These are phyloP conservation scores for Plestiodon gilberti DNA, from an alignment of 2,113 vertebrate species.

Conservation along the genomic window DNA sequence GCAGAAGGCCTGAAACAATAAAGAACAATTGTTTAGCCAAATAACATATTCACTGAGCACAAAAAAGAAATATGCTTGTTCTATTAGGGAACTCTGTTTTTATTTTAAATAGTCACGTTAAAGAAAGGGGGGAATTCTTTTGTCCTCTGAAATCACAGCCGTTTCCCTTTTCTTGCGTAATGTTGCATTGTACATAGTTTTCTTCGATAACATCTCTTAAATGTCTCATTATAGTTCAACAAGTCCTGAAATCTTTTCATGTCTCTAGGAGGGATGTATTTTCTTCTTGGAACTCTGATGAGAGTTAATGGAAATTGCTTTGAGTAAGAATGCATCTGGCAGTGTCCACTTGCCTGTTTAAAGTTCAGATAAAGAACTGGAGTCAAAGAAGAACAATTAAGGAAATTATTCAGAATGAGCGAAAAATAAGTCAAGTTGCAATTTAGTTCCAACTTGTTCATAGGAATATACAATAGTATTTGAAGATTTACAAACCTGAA, in stretches of 20 bases:
- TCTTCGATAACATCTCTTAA: constrained; percentile 55
- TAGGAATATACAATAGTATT: constrained; percentile 43
- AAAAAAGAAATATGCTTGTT: constrained; percentile 51
- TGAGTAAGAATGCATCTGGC: constrained; percentile 23
- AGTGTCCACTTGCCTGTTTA: not conserved
- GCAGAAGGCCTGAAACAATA: constrained; percentile 59
- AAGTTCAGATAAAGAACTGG: constrained; percentile 43
- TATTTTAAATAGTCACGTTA: constrained; percentile 52
- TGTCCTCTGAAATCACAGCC: constrained; percentile 44
- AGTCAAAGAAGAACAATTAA: constrained; percentile 40
- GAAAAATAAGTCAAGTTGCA: constrained; percentile 41
- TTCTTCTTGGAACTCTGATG: constrained; percentile 46
- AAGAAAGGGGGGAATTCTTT: constrained; percentile 36
- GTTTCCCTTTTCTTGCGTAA: constrained; percentile 55
- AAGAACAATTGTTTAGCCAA: constrained; percentile 48
- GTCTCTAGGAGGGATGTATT: constrained; percentile 30
- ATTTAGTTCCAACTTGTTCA: constrained; percentile 5
- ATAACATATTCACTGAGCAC: constrained; percentile 46
- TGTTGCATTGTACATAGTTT: constrained; percentile 27
- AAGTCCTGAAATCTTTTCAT: constrained; percentile 19
- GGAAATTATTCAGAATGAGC: constrained; percentile 43
- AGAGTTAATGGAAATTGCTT: constrained; percentile 52
- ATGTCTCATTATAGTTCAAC: constrained; percentile 31
- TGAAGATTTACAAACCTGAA: not conserved
- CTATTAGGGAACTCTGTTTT: constrained; percentile 40